A percentile compares a stretch with the other conserved stretches of the same genome.
Conservation (phyloP, 1,140 invertebrate species). For the Papilio helenus region DNA sequence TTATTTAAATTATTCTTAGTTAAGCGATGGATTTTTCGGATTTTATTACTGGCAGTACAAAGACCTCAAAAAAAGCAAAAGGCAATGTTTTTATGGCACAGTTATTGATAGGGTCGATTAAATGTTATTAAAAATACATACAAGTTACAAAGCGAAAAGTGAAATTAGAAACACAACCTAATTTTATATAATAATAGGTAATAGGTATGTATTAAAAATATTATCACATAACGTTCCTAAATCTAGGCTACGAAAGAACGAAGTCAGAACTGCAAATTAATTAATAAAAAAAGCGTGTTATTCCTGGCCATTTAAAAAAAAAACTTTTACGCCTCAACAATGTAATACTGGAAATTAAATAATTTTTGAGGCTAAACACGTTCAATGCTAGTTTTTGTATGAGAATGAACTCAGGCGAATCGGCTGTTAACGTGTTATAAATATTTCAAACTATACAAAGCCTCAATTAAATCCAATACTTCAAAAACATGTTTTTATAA, state of each 20-base stretch:
- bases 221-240: constrained; percentile 37
- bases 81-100: constrained; percentile 20
- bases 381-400: background rate
- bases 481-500: no score
- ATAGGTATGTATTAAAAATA: constrained; percentile 29
- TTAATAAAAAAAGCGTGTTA: constrained; percentile 40
- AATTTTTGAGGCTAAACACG: background rate
- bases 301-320: constrained; percentile 43
- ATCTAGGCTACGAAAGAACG: background rate
- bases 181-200: no score
- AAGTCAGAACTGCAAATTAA: background rate
- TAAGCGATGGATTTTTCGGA: no score
- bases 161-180: constrained; percentile 13
- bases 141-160: constrained; percentile 2
- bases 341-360: constrained; percentile 61
- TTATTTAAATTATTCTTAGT: no score
- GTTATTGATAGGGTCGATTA: constrained; percentile 20
- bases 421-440: background rate
- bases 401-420: background rate
- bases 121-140: constrained; percentile 7
- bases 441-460: background rate
- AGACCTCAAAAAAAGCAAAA: background rate
- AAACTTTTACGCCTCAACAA: constrained; percentile 57
- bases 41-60: background rate
- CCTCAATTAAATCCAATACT: background rate